Evolutionary conservation across 2,113 vertebrate species (phyloP).

Genomic region (Monopterus albus): DNA sequence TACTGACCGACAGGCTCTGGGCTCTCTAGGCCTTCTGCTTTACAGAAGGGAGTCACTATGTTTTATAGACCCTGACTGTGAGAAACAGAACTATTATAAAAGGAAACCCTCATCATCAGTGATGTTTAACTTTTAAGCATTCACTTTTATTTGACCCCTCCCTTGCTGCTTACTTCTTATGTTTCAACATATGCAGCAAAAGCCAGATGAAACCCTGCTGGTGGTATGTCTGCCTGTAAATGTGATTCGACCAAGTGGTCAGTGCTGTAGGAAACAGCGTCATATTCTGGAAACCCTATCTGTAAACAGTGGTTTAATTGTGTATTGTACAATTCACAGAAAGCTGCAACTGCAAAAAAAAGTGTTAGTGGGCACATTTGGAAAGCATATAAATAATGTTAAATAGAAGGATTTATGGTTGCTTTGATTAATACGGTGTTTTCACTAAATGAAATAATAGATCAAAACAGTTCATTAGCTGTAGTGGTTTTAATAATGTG

Average conservation of each 20-base stretch:
- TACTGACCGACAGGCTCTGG: not conserved
- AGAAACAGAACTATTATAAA: not conserved
- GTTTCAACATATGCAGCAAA: constrained; percentile 14
- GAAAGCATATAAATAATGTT: constrained; percentile 6
- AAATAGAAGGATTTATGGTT: constrained; percentile 2
- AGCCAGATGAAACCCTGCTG: constrained; percentile 10
- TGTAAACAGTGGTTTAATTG: constrained; percentile 5
- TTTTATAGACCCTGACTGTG: not conserved
- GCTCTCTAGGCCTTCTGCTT: no score
- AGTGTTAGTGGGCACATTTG: not conserved
- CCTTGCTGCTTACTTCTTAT: not conserved
- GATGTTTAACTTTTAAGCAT: constrained; percentile 15
- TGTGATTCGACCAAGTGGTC: not conserved
- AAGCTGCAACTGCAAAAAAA: not conserved
- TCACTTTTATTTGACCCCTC: not conserved
- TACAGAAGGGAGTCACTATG: not conserved
- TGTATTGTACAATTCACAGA: not conserved
- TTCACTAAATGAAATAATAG: not conserved
- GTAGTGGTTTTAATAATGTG: not conserved
- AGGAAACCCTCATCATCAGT: constrained; percentile 3
- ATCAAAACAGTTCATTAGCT: not conserved
- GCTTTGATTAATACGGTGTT: not conserved
- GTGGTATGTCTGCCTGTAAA: not conserved
- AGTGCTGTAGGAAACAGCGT: not conserved
- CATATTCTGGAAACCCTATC: not conserved